A percentile compares a stretch with the other conserved stretches of the same genome.
Conservation (phyloP, 2,888 invertebrate genomes). For the Macrophya annulata region DNA sequence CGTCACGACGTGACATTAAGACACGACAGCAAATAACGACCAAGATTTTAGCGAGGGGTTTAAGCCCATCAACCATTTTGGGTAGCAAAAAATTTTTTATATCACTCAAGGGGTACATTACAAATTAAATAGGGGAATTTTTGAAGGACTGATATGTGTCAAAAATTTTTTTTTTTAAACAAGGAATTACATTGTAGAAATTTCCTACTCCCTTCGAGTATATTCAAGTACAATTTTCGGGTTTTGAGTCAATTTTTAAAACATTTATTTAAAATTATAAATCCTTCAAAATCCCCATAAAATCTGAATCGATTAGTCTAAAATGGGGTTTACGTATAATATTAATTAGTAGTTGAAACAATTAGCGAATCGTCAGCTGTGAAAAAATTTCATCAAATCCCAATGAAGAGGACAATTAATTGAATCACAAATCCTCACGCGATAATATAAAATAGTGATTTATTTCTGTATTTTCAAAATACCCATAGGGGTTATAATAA, state of each 20-base stretch:
- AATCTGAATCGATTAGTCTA: not conserved
- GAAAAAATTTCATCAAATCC: not conserved
- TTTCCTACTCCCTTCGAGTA: not conserved
- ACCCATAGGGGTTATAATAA: not conserved
- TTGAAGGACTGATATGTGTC: not conserved
- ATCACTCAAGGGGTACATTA: not conserved
- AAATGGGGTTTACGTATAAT: not conserved
- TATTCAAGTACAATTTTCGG: not conserved
- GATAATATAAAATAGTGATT: not conserved
- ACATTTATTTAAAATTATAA: too few relatives aligned
- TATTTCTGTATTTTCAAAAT: not conserved
- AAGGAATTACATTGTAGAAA: not conserved
- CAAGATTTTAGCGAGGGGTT: not conserved
- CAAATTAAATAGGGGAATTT: not conserved
- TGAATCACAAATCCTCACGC: not conserved
- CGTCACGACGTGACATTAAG: constrained; percentile 14
- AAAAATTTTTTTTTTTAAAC: not conserved
- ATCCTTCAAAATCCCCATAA: not conserved
- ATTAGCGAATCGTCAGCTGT: not conserved
- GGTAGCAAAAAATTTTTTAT: not conserved
- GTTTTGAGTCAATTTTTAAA: not conserved
- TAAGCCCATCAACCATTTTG: not conserved
- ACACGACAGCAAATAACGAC: not conserved
- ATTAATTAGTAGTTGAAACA: not conserved
- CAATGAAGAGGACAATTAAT: not conserved